Evolutionary conservation across 2,113 vertebrate species (phyloP), one percentile per base, ranked within the genome.

Genomic region (Sapayoa aenigma): DNA sequence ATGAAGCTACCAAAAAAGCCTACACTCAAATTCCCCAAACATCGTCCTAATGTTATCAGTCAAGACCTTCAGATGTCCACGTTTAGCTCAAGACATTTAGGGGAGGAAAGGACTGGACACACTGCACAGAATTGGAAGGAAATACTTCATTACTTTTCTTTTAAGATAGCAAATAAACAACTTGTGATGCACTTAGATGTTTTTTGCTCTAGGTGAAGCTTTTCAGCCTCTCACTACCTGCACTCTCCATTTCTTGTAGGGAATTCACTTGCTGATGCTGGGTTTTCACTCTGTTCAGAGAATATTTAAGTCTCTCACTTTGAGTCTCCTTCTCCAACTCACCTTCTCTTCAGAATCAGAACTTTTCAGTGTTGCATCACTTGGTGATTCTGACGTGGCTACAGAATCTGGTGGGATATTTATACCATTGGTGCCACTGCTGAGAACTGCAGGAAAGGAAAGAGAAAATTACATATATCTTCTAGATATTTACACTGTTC

Each of bases 401-500:
- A 95, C 85, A 66, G 97, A 97, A 71, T 99, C 99, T 77, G 98
- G 97, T 4, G 97, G 97, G 96, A 98, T 95, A 81, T 98, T 99
- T 91, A 99, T 98, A 65, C 99, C 99, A 11, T 99, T 99, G 89
- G 99, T 99, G 97, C 99, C 98, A 84, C 99, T 99, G 98, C 97
- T 99, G 30, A 99, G 98, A 97, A 97, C 98, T 98, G 89, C 6
- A 84, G 75, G 3, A n/a, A n/a, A 60, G 33, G 52, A 94, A 74
- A 35, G 10, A 86, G 30, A 75, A 78, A 6, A 23, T 8, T 11
- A 62, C 1, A 2, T 18, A 2, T 60, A 13, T 37, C 76, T 17
- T 37, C 47, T 16, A 76, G 11, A 22, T 35, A 53, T 49, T 82
- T 35, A 69, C 30, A 55, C 6, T 11, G 39, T 16, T 46, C 50